Percentiles rank a stretch among this genome's conserved stretches.
Evolutionary conservation across 2,113 vertebrate genomes (phyloP).

Genomic region (Indicator indicator): DNA sequence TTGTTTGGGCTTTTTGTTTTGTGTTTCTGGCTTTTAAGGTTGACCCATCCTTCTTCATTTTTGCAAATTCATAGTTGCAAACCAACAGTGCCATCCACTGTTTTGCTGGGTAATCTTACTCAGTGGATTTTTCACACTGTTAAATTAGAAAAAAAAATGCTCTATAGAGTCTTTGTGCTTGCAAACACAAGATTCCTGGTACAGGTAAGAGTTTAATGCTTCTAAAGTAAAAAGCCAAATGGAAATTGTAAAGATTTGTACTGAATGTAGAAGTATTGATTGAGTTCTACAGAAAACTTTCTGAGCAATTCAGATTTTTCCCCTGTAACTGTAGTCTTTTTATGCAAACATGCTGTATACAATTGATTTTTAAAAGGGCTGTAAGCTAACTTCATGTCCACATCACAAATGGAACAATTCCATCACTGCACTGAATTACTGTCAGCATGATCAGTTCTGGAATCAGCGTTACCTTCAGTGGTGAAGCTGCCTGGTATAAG

Average conservation of each 20-base stretch:
- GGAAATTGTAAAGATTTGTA: background rate
- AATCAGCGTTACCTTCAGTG: background rate
- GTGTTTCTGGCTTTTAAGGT: background rate
- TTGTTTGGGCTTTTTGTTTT: background rate
- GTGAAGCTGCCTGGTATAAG: background rate
- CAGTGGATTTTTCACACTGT: background rate
- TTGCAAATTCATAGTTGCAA: conserved; percentile 28
- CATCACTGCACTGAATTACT: background rate
- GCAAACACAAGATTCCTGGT: background rate
- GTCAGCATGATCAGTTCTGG: background rate
- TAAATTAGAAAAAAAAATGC: background rate
- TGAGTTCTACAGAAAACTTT: background rate
- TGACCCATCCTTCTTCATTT: background rate
- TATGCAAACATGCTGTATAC: background rate
- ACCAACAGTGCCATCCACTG: conserved; percentile 65
- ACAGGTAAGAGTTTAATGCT: background rate
- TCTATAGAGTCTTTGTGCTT: background rate
- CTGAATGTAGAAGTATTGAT: background rate
- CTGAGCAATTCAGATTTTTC: background rate
- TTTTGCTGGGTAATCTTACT: background rate
- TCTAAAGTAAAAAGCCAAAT: background rate
- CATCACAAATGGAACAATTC: background rate
- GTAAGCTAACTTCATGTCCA: background rate
- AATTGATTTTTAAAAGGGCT: background rate
- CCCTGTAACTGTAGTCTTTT: background rate